Evolutionary conservation across 2,797 vertebrate species (phyloP).

Genomic region (Brotula barbata): DNA sequence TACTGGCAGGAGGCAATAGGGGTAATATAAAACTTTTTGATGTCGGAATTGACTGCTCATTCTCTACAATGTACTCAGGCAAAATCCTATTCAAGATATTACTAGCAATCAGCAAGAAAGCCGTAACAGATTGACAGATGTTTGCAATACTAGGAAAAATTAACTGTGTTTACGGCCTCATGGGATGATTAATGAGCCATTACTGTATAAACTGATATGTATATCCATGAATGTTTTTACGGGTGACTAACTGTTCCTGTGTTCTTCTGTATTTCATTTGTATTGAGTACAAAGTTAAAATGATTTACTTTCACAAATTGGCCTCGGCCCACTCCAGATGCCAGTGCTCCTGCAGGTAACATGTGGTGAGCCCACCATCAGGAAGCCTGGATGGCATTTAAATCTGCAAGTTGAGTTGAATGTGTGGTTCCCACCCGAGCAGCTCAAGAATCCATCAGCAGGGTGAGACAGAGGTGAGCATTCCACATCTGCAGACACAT

Average conservation of each 20-base stretch:
- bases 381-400: slow-evolving; percentile 55
- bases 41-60: background rate
- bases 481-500: slow-evolving; percentile 38
- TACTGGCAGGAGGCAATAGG: background rate
- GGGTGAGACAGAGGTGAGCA: slow-evolving; percentile 6
- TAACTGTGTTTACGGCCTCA: background rate
- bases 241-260: background rate
- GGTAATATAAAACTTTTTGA: background rate
- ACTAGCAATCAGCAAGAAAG: slow-evolving; percentile 11
- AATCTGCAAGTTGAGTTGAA: slow-evolving; percentile 61
- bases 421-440: slow-evolving; percentile 36
- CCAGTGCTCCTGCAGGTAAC: slow-evolving; percentile 52
- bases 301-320: slow-evolving; percentile 58
- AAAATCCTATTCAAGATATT: slow-evolving; percentile 1
- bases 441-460: slow-evolving; percentile 17
- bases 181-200: background rate
- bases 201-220: background rate
- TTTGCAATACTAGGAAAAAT: background rate
- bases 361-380: slow-evolving; percentile 22
- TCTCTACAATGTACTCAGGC: background rate
- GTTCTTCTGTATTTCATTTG: too few species aligned
- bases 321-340: slow-evolving; percentile 60
- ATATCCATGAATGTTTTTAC: background rate
- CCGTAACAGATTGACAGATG: background rate
- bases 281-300: too few species aligned